Conservation (phyloP, 2,113 vertebrate genomes). For the Pantherophis guttatus region DNA sequence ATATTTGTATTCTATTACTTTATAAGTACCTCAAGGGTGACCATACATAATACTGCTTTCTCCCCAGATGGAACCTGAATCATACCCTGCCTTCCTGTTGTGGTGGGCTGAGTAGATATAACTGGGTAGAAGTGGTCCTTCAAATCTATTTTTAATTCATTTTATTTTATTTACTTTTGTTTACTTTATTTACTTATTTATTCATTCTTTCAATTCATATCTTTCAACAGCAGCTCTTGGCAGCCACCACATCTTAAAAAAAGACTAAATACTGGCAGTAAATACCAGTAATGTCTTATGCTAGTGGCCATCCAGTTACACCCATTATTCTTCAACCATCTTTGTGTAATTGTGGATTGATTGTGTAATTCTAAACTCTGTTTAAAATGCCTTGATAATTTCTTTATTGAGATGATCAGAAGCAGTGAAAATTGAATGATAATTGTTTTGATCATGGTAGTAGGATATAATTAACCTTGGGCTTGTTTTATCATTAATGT, state of each 20-base stretch:
- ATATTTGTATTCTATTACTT: too few species aligned
- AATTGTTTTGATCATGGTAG: constrained; percentile 8
- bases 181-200: neutral
- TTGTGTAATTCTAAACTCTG: neutral
- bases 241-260: neutral
- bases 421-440: neutral
- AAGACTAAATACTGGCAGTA: neutral
- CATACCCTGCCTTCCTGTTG: too few species aligned
- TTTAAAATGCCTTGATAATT: neutral
- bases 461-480: neutral
- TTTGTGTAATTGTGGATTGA: neutral
- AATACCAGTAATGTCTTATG: neutral
- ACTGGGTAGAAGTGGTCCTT: too few species aligned
- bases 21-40: too few species aligned
- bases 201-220: neutral
- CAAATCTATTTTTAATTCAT: too few species aligned
- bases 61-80: too few species aligned
- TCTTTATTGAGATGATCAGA: neutral
- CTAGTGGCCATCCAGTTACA: neutral
- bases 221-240: neutral
- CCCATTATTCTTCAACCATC: neutral
- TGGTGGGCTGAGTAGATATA: too few species aligned
- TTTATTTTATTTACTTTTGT: too few species aligned
- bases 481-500: constrained; percentile 1
- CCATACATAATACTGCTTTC: too few species aligned